Evolutionary conservation across 2,113 vertebrate genomes (phyloP).

Genomic region (Corvus moneduloides): DNA sequence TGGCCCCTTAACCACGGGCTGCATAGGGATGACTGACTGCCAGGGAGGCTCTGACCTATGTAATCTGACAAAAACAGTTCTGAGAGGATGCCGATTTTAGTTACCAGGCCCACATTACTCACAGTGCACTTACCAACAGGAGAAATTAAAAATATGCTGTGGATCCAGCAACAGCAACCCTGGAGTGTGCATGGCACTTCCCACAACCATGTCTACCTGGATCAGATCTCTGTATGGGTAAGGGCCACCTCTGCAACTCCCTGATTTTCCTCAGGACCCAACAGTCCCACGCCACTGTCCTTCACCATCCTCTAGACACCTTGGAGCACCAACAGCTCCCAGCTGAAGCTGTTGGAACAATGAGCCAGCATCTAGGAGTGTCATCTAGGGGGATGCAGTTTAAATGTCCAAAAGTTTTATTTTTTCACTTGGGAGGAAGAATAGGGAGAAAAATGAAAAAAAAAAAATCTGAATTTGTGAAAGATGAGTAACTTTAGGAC

Average conservation of each 20-base stretch:
- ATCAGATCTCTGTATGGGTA: neutral
- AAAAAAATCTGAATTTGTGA: neutral
- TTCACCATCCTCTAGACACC: neutral
- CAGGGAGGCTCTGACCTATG: slow-evolving; percentile 19
- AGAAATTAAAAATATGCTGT: slow-evolving; percentile 16
- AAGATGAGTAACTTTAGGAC: neutral
- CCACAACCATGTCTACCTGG: neutral
- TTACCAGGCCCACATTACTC: neutral
- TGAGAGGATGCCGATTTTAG: slow-evolving; percentile 35
- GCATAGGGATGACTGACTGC: slow-evolving; percentile 36
- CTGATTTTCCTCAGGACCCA: neutral
- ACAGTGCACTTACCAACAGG: neutral
- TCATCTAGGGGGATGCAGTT: neutral
- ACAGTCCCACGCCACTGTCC: neutral
- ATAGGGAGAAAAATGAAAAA: neutral
- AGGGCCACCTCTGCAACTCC: neutral
- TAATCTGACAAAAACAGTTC: slow-evolving; percentile 13
- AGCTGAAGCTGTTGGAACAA: neutral
- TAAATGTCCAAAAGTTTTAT: neutral
- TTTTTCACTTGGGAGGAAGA: rapidly evolving
- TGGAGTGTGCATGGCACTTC: neutral
- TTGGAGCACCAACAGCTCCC: neutral
- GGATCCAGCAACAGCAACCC: neutral
- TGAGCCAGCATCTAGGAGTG: neutral
- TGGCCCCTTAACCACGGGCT: neutral